These are phyloP conservation scores for Podarcis muralis DNA, from an alignment of 2,113 vertebrate genomes.

Conservation along the genomic window DNA sequence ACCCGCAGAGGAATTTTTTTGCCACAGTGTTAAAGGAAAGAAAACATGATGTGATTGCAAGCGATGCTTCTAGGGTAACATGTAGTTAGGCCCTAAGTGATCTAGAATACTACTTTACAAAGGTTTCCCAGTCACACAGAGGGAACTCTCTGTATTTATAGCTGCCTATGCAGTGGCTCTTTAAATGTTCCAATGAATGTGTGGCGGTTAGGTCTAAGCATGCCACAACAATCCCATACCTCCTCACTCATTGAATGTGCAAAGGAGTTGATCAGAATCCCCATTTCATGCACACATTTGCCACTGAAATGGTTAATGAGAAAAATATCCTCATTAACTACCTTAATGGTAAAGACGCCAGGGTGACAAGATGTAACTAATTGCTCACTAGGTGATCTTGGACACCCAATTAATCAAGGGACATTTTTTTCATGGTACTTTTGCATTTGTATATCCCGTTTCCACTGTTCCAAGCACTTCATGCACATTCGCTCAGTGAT, in stretches of 20 bases:
- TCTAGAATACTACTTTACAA: background rate
- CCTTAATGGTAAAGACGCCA: background rate
- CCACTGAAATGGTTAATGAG: background rate
- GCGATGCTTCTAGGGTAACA: too few relatives aligned
- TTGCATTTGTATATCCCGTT: background rate
- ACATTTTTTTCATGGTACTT: background rate
- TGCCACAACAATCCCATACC: too few relatives aligned
- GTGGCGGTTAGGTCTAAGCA: too few relatives aligned
- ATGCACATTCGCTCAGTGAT: background rate
- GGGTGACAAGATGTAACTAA: background rate
- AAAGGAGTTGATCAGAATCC: background rate
- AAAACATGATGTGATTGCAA: too few relatives aligned
- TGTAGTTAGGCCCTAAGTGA: background rate
- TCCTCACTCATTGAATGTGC: background rate
- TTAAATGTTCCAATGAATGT: too few relatives aligned
- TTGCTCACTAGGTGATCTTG: background rate
- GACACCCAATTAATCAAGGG: background rate
- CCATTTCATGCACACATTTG: background rate
- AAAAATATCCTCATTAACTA: background rate
- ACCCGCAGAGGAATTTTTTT: too few relatives aligned
- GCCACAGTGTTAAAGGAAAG: too few relatives aligned
- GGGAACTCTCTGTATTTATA: too few relatives aligned
- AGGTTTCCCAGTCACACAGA: too few relatives aligned
- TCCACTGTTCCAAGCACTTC: background rate
- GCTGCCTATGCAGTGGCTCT: too few relatives aligned